phyloP scores from a whole-genome alignment of 2,888 invertebrate species.

The Chalcis sispes region DNA sequence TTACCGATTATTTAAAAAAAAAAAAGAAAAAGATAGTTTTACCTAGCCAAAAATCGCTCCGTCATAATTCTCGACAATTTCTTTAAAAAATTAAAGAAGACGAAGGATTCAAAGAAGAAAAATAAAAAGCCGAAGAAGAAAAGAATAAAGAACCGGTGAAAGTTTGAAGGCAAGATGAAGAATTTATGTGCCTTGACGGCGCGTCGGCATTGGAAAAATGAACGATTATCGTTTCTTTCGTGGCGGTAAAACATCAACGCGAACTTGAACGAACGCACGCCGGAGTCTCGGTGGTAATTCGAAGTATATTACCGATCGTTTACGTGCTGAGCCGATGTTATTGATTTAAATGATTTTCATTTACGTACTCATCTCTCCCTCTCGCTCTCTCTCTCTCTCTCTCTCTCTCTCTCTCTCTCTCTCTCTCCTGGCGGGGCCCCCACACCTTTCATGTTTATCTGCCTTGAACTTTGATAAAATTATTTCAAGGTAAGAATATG shows the following conservation, averaged over 20 bases:
- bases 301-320: constrained; percentile 22
- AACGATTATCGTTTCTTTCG: constrained; percentile 21
- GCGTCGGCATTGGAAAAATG: constrained; percentile 34
- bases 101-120: not conserved
- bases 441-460: too few relatives aligned
- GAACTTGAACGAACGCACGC: too few relatives aligned
- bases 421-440: too few relatives aligned
- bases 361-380: too few relatives aligned
- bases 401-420: too few relatives aligned
- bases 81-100: too few relatives aligned
- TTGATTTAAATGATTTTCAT: constrained; percentile 42
- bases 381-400: too few relatives aligned
- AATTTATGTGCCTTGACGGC: constrained; percentile 7
- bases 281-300: constrained; percentile 2
- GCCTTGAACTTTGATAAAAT: too few relatives aligned
- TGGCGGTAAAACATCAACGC: not conserved
- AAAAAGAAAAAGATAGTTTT: not conserved
- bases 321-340: constrained; percentile 4
- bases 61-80: too few relatives aligned
- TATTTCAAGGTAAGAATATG: too few relatives aligned
- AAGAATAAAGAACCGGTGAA: constrained; percentile 31
- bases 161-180: constrained; percentile 30
- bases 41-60: not conserved
- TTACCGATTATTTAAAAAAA: not conserved
- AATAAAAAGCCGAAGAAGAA: not conserved